These are phyloP conservation scores for Troides oblongomaculatus DNA, from an alignment of 2,888 invertebrate species.

Conservation along the genomic window DNA sequence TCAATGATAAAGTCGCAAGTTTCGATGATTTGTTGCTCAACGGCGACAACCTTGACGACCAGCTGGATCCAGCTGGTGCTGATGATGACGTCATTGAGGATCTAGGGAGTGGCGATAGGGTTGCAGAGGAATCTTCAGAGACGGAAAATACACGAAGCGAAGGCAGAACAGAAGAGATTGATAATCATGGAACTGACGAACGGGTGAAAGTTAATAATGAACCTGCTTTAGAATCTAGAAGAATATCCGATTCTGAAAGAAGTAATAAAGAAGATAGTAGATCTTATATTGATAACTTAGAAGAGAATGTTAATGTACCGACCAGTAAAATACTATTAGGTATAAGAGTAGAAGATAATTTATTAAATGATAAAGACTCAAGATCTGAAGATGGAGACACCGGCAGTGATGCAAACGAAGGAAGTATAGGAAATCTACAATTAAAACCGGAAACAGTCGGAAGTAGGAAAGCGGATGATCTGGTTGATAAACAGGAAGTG, in stretches of 20 bases:
- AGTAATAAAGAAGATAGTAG: neutral
- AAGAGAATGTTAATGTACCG: too few relatives aligned
- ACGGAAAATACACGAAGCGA: neutral
- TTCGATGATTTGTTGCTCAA: constrained; percentile 9
- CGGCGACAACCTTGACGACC: constrained; percentile 14
- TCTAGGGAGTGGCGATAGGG: constrained; percentile 1
- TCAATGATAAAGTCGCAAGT: constrained; percentile 1
- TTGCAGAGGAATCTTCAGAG: constrained; percentile 1
- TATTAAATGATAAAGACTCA: neutral
- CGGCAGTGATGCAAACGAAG: too few relatives aligned
- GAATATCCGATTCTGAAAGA: neutral
- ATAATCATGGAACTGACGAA: neutral
- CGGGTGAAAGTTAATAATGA: too few relatives aligned
- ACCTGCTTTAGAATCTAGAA: too few relatives aligned
- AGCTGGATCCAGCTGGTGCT: neutral
- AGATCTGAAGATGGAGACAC: too few relatives aligned
- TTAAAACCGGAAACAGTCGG: too few relatives aligned
- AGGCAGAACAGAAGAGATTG: neutral
- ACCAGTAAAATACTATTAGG: too few relatives aligned
- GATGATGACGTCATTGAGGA: constrained; percentile 1
- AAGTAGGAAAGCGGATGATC: too few relatives aligned
- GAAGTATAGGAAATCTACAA: too few relatives aligned
- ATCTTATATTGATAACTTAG: too few relatives aligned
- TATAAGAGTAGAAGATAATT: neutral
- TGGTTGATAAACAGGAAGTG: too few relatives aligned